Conservation (phyloP, 2,113 vertebrate genomes). For the Tragelaphus imberbis region DNA sequence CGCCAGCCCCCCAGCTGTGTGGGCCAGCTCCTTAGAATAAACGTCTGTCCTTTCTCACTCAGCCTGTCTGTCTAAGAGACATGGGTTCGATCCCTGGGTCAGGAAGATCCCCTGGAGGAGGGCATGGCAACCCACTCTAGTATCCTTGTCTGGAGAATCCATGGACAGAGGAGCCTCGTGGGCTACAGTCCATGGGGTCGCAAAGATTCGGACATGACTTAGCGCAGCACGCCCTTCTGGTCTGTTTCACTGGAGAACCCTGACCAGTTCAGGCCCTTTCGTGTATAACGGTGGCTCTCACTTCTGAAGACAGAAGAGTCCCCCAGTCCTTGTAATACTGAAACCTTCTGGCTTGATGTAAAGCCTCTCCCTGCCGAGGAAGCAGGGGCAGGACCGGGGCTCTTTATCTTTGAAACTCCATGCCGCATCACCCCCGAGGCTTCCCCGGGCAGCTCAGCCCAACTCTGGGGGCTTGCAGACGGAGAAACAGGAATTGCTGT, state of each 20-base stretch:
- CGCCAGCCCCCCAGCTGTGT: background rate
- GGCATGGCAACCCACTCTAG: background rate
- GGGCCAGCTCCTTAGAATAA: background rate
- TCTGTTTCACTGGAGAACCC: background rate
- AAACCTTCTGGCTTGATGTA: too few species aligned
- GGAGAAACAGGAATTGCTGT: background rate
- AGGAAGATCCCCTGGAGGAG: background rate
- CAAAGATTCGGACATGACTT: rapidly evolving
- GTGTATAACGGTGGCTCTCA: background rate
- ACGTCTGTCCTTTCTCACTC: background rate
- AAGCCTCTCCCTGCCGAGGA: background rate
- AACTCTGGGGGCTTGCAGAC: rapidly evolving
- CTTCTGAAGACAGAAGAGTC: background rate
- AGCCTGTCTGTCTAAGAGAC: background rate
- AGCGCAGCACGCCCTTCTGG: rapidly evolving
- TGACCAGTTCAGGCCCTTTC: background rate
- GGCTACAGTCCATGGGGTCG: background rate
- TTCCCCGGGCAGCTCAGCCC: background rate
- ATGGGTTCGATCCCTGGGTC: background rate
- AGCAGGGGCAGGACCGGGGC: background rate
- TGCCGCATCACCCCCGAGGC: rapidly evolving
- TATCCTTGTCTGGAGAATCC: background rate
- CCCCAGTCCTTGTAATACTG: background rate
- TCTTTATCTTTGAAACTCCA: background rate
- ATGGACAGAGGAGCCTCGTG: background rate